Evolutionary conservation across 2,888 invertebrate genomes (phyloP), one percentile per base, ranked within the genome.

Genomic region (Rhagonycha lutea): DNA sequence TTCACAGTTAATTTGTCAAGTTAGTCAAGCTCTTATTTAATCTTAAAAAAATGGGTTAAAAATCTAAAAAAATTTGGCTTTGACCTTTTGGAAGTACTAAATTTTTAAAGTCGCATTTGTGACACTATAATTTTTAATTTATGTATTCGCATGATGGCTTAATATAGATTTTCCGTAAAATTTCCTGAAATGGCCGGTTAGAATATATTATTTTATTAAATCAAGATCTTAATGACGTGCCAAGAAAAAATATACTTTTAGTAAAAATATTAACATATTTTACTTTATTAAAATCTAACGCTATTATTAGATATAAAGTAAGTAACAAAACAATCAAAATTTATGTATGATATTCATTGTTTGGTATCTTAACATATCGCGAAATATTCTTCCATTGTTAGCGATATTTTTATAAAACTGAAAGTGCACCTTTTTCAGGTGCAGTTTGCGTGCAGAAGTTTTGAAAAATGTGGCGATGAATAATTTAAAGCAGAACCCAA

Each of bases 401-500:
- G 2, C 47, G n/a, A 47, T 47, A 47, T 47, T 47, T 47, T 47
- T 47, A n/a, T 47, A 47, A 47, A 47, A 47, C 47, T n/a, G 47
- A 47, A 47, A 47, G 47, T 47, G 47, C 47, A 47, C 47, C 47
- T 65, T 65, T 65, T 65, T 65, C 24, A 65, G 26, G 23, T 70
- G 68, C 70, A 76, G 68, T 61, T 72, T 74, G 74, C 77, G 74
- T 77, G 77, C 74, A 77, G 74, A 73, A 74, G 77, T 71, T 61
- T 60, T 67, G 76, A 73, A 77, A 77, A 76, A 70, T 29, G 68
- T n/a, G 65, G 65, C 69, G 70, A 75, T 77, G 74, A 77, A 77
- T 77, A 71, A 77, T 77, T 77, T 72, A 68, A 72, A 75, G 77
- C 72, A 72, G 75, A 71, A 77, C 75, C 74, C 73, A 73, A 68